These are phyloP conservation scores for Pristionchus fissidentatus DNA, from an alignment of 2,888 invertebrate genomes.

Conservation along the genomic window DNA sequence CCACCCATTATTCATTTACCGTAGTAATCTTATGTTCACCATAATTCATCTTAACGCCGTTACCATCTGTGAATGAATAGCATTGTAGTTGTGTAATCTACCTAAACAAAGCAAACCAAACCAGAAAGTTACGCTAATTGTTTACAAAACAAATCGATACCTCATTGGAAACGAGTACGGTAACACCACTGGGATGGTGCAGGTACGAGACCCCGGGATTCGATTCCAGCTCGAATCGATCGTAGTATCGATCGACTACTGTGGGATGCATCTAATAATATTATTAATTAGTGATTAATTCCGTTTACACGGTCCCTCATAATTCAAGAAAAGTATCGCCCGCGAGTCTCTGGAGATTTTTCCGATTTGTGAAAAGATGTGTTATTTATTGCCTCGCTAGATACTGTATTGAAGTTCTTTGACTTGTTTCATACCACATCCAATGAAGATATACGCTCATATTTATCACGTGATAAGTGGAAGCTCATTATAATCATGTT, in stretches of 20 bases:
- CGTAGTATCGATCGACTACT: slow-evolving; percentile 60
- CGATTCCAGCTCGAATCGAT: slow-evolving; percentile 54
- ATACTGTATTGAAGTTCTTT: slow-evolving; percentile 3
- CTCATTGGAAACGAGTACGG: slow-evolving; percentile 58
- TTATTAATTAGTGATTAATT: too few species aligned
- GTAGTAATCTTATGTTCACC: neutral
- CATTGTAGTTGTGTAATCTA: too few species aligned
- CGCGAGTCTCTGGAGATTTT: too few species aligned
- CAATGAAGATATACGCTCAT: neutral
- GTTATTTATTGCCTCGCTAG: too few species aligned
- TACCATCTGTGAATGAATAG: too few species aligned
- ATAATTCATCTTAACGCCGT: neutral
- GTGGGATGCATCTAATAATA: slow-evolving; percentile 50
- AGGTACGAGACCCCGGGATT: slow-evolving; percentile 60
- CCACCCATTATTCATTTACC: too few species aligned
- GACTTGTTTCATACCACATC: slow-evolving; percentile 1
- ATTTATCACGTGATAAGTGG: slow-evolving; percentile 6
- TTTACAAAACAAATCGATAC: slow-evolving; percentile 41
- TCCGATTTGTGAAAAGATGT: too few species aligned
- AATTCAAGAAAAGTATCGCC: too few species aligned
- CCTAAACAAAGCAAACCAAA: too few species aligned
- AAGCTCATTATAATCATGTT: slow-evolving; percentile 7
- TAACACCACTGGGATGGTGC: slow-evolving; percentile 67
- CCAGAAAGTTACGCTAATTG: too few species aligned
- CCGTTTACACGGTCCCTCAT: too few species aligned